Evolutionary conservation across 2,113 vertebrate genomes (phyloP).

Genomic region (Neolamprologus fasciatus): DNA sequence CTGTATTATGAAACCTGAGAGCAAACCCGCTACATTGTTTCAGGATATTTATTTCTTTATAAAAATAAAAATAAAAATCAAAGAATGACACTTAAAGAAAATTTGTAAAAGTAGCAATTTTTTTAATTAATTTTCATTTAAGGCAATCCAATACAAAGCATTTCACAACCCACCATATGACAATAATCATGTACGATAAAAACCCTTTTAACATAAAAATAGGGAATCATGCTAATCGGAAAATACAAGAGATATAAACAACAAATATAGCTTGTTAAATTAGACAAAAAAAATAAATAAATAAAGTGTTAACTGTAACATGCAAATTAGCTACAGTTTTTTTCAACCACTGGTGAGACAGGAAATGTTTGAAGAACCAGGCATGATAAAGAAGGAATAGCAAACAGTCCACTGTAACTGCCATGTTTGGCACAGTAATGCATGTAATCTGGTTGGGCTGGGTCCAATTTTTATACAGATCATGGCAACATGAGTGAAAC

Average conservation of each 20-base stretch:
- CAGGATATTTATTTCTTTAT: neutral
- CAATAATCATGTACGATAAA: constrained; percentile 75
- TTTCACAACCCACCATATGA: constrained; percentile 76
- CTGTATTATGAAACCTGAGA: neutral
- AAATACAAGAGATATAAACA: constrained; percentile 38
- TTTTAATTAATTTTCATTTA: constrained; percentile 74
- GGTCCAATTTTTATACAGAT: constrained; percentile 29
- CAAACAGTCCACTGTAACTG: constrained; percentile 50
- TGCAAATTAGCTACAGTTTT: constrained; percentile 61
- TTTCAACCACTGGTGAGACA: constrained; percentile 23
- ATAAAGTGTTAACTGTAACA: constrained; percentile 58
- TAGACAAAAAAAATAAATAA: neutral
- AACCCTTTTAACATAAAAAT: constrained; percentile 47
- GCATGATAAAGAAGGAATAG: constrained; percentile 57
- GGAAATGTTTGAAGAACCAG: constrained; percentile 38
- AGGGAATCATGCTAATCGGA: constrained; percentile 57
- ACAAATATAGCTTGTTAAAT: constrained; percentile 15
- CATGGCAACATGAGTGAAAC: neutral
- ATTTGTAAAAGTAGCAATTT: constrained; percentile 67
- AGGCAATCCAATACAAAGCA: constrained; percentile 81
- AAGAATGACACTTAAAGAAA: neutral
- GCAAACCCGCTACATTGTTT: neutral
- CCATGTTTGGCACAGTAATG: constrained; percentile 58
- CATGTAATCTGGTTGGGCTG: constrained; percentile 41
- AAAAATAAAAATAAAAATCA: neutral